Percentiles rank a stretch among this genome's conserved stretches.
Conservation (phyloP, 2,888 invertebrate genomes). For the Eristalis intricaria region DNA sequence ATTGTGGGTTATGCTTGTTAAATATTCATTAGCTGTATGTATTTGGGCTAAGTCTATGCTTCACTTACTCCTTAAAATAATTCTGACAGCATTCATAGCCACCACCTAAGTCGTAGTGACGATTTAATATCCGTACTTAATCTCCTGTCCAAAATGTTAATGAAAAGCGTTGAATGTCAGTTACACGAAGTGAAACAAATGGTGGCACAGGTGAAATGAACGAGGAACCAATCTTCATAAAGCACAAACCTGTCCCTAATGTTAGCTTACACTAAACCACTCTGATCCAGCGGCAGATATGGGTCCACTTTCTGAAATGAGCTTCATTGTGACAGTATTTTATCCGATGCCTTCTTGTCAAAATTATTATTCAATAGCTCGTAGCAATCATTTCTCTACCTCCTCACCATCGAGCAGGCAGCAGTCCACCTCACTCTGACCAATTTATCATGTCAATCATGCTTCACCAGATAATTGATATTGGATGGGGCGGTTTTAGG, state of each 20-base stretch:
- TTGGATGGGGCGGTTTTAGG: slow-evolving; percentile 36
- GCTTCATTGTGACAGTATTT: neutral
- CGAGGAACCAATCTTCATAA: neutral
- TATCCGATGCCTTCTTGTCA: neutral
- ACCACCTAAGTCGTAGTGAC: no score
- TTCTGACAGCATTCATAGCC: no score
- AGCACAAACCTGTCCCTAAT: neutral
- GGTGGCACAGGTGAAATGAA: neutral
- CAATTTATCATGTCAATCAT: slow-evolving; percentile 54
- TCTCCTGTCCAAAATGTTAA: neutral
- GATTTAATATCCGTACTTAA: neutral
- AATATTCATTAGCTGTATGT: no score
- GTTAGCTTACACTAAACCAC: neutral
- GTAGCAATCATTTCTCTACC: neutral
- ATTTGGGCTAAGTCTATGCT: no score
- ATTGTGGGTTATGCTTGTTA: no score
- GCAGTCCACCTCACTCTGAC: neutral
- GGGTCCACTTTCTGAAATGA: neutral
- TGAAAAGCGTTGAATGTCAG: neutral
- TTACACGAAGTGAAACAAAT: neutral
- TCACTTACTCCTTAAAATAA: no score
- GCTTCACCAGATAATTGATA: slow-evolving; percentile 42
- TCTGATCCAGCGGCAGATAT: neutral
- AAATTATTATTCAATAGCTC: neutral
- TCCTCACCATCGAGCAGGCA: neutral